Evolutionary conservation across 2,113 vertebrate species (phyloP), one percentile per base, ranked within the genome.

Genomic region (Girardinichthys multiradiatus): DNA sequence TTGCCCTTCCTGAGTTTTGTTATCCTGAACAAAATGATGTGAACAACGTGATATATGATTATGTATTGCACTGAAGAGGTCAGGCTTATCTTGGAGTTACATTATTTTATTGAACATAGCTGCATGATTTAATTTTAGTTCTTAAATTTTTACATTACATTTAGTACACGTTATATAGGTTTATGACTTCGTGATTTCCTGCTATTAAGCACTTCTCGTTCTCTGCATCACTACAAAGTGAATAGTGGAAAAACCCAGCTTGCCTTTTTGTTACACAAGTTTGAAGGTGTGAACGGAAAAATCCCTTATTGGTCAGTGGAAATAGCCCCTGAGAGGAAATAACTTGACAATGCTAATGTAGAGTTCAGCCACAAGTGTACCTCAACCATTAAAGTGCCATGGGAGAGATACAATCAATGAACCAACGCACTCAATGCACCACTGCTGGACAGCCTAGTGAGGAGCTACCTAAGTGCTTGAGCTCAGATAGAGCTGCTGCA

Each of bases 291-390:
- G 77, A 94, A 91, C 72, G 90, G 93, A 95, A 95, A 93, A 96
- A 94, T 94, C 82, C 86, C 82, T 81, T 86, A 72, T 89, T 57
- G 78, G 84, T 83, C 85, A 93, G 85, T 95, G 93, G 95, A 95
- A 96, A 94, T 92, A 94, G 87, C 86, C 91, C 93, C 85, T 90
- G 92, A 92, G 93, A 94, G 93, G 92, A 92, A 95, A 95, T 94
- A 94, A 94, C 88, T 93, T 91, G 86, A 86, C 80, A 74, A 93
- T 94, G 92, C 90, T 92, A 87, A 88, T 94, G 93, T 82, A 61
- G 73, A 84, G 84, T 67, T 74, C 80, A 79, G 86, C 92, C 90
- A 94, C 88, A 77, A 82, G 84, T 88, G 94, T 85, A 94, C 78
- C 86, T 91, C 86, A n/a, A 59, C 92, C 92, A 91, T 94, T 95